A percentile compares a stretch with the other conserved stretches of the same genome.
These are phyloP conservation scores for Ophioninae sp. DNA, from an alignment of 2,888 invertebrate genomes.

Conservation along the genomic window DNA sequence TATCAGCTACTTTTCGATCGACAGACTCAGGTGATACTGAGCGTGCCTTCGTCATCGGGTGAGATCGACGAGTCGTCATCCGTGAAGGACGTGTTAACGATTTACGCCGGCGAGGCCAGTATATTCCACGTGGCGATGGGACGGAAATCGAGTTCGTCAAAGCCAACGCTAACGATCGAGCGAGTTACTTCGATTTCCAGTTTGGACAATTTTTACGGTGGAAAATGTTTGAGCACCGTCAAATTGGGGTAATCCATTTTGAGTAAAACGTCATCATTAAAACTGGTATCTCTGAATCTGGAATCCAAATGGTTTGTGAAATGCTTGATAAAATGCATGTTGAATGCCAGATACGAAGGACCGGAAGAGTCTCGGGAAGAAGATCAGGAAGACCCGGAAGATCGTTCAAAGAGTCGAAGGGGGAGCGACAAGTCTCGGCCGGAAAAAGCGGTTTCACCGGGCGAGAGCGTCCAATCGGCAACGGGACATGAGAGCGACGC, in stretches of 20 bases:
- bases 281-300: too few species aligned
- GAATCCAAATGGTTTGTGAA: too few species aligned
- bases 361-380: background rate
- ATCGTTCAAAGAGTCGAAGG: background rate
- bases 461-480: slow-evolving; percentile 55
- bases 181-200: slow-evolving; percentile 81
- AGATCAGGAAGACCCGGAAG: background rate
- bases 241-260: slow-evolving; percentile 83
- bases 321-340: background rate
- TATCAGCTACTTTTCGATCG: too few species aligned
- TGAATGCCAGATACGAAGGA: background rate
- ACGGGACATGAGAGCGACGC: slow-evolving; percentile 82
- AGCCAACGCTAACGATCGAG: slow-evolving; percentile 81
- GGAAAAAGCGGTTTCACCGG: slow-evolving; percentile 35
- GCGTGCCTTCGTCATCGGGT: slow-evolving; percentile 89
- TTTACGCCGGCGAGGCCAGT: slow-evolving; percentile 92
- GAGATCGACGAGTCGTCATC: slow-evolving; percentile 83
- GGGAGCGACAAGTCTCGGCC: background rate
- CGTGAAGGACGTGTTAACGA: slow-evolving; percentile 88
- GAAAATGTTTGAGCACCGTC: slow-evolving; percentile 65
- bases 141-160: slow-evolving; percentile 80
- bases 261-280: too few species aligned
- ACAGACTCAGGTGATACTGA: slow-evolving; percentile 87
- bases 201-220: slow-evolving; percentile 74
- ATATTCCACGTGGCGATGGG: slow-evolving; percentile 86